Conservation (phyloP, 2,113 vertebrate species). For the Ceyx melanurus region DNA sequence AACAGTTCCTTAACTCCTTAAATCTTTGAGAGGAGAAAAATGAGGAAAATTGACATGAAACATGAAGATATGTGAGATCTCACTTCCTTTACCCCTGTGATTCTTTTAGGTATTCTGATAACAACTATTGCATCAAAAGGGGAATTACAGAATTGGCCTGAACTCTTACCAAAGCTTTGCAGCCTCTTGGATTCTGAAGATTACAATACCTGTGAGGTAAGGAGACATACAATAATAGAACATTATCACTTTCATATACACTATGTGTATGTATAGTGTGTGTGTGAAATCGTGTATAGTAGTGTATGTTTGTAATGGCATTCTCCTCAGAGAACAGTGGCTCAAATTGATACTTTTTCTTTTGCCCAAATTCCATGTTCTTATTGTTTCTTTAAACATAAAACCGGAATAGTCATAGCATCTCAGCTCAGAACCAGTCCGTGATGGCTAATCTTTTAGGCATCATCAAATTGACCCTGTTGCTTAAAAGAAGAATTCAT, state of each 20-base stretch:
- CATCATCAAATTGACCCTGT: neutral
- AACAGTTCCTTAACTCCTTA: neutral
- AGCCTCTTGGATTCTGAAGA: constrained; percentile 94
- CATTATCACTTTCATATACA: rapidly evolving
- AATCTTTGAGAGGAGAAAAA: neutral
- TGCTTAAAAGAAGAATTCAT: neutral
- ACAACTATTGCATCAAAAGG: constrained; percentile 98
- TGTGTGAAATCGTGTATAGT: neutral
- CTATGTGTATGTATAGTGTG: rapidly evolving
- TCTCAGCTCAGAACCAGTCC: neutral
- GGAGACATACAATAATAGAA: neutral
- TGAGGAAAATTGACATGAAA: neutral
- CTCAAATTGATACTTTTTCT: neutral
- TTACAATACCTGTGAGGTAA: constrained; percentile 98
- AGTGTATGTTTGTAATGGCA: neutral
- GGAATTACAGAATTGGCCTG: constrained; percentile 96
- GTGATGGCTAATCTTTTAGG: neutral
- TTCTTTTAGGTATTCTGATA: constrained; percentile 88
- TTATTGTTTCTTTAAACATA: neutral
- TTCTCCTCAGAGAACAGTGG: neutral
- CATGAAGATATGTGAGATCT: neutral
- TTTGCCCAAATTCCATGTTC: neutral
- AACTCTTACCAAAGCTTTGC: constrained; percentile 95
- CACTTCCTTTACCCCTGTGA: neutral
- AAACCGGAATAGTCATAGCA: neutral